Evolutionary conservation across 2,797 vertebrate species (phyloP), one percentile per base, ranked within the genome.

Genomic region (Apodemus agrarius): DNA sequence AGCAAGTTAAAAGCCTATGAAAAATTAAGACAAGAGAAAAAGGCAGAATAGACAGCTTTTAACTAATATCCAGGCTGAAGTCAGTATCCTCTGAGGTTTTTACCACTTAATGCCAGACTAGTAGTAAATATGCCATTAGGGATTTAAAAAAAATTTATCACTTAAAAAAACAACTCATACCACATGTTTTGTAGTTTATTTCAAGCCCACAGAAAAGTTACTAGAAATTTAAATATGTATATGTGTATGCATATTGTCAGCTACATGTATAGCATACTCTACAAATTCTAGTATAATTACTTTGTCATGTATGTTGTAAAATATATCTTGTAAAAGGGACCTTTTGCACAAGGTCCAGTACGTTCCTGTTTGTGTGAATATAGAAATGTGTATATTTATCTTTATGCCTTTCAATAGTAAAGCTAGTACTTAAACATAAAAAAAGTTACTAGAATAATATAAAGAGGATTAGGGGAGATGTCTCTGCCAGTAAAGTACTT

Each of bases 101-200:
- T 96, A 69, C 90, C 89, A 78, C 22, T 76, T 93, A 52, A 49
- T 54, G 3, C n/a, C 93, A 59, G 31, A 69, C n/a, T 80, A 24
- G 46, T 63, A 1, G 91, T 72, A 94, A 96, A 92, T 17, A 17
- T 57, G 14, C 54, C 3, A 57, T 57, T 81, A 80, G 52, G 5
- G 74, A 75, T 49, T 19, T 34, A 76, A 75, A 43, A 75, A 46
- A 16, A 0, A 80, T 74, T 54, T 93, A 90, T 14, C 17, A 72
- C 57, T 93, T 91, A 61, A 76, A 75, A 75, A 93, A 85, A 84
- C 65, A 72, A 13, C 57, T 29, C 24, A 59, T 5, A 52, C 34
- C 17, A 87, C 91, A 80, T 92, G 65, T 74, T 92, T 96, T 94
- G 52, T 72, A 74, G 46, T 54, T 94, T 63, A 75, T 82, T 96